A percentile compares a stretch with the other conserved stretches of the same genome.
These are phyloP conservation scores for Melospiza georgiana DNA, from an alignment of 2,113 vertebrate species.

Conservation along the genomic window DNA sequence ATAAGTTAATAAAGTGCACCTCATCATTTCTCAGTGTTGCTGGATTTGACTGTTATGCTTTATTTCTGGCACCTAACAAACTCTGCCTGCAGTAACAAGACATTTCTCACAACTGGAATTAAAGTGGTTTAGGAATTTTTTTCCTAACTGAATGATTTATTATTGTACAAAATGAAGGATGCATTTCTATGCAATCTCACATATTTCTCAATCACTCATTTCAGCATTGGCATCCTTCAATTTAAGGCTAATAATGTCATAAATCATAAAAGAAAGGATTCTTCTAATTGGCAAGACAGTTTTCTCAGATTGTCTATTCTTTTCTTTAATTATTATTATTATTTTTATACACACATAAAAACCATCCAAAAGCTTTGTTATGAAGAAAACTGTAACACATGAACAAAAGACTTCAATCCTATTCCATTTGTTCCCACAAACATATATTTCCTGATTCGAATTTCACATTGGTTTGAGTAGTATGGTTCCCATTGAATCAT, in stretches of 20 bases:
- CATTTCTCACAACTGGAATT: background rate
- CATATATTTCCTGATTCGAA: background rate
- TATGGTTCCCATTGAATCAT: background rate
- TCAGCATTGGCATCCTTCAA: background rate
- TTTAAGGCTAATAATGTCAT: background rate
- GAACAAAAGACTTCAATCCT: background rate
- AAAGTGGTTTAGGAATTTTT: background rate
- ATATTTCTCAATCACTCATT: slow-evolving; percentile 16
- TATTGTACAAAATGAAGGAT: background rate
- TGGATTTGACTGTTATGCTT: background rate
- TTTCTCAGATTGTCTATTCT: background rate
- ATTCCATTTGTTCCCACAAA: background rate
- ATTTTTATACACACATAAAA: background rate
- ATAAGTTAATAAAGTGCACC: background rate
- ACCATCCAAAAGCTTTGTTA: background rate
- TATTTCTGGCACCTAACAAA: background rate
- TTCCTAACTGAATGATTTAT: background rate
- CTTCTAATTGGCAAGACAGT: background rate
- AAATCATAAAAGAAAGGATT: background rate
- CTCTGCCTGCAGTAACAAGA: background rate
- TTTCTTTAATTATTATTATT: background rate
- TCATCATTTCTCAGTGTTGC: background rate
- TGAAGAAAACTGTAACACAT: background rate
- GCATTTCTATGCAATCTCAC: background rate
- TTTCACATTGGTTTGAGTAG: background rate